These are phyloP conservation scores for Drosophila bocqueti DNA, from an alignment of 1,140 invertebrate genomes.

Conservation along the genomic window DNA sequence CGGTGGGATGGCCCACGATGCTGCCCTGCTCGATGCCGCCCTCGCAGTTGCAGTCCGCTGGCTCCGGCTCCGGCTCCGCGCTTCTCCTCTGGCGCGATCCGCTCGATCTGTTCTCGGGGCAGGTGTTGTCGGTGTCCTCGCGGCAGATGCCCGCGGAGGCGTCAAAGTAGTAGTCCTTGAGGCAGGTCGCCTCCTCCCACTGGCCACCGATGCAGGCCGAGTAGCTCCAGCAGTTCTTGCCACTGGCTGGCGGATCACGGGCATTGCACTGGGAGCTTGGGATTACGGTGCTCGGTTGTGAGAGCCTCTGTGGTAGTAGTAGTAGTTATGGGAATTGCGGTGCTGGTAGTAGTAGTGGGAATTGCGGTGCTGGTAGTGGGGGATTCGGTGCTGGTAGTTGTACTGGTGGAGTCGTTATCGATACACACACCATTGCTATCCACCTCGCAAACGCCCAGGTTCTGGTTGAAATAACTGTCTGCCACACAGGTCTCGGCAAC, in stretches of 20 bases:
- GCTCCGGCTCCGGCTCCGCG: conserved; percentile 3
- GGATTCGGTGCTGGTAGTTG: not conserved
- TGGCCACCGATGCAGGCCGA: conserved; percentile 46
- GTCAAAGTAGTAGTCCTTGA: conserved; percentile 46
- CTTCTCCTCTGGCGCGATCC: conserved; percentile 40
- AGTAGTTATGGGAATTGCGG: too few species aligned
- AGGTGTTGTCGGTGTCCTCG: conserved; percentile 20
- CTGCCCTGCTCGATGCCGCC: conserved; percentile 51
- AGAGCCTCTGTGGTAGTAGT: too few species aligned
- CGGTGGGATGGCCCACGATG: conserved; percentile 54
- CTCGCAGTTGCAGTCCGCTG: conserved; percentile 35
- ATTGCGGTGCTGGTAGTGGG: too few species aligned
- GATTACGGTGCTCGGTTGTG: not conserved
- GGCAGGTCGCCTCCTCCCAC: conserved; percentile 47
- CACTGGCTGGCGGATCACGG: conserved; percentile 18
- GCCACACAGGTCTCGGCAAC: conserved; percentile 12
- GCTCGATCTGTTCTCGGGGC: conserved; percentile 49
- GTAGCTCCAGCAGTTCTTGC: conserved; percentile 52
- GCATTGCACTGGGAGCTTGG: conserved; percentile 9
- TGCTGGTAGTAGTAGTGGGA: not conserved
- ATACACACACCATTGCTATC: conserved; percentile 40
- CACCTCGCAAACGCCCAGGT: not conserved
- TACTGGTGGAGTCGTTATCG: not conserved
- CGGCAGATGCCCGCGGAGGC: conserved; percentile 32
- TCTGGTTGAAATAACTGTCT: conserved; percentile 32